Base-by-base conservation (phyloP, 2,113 vertebrate genomes). In the Gymnogyps californianus region DNA sequence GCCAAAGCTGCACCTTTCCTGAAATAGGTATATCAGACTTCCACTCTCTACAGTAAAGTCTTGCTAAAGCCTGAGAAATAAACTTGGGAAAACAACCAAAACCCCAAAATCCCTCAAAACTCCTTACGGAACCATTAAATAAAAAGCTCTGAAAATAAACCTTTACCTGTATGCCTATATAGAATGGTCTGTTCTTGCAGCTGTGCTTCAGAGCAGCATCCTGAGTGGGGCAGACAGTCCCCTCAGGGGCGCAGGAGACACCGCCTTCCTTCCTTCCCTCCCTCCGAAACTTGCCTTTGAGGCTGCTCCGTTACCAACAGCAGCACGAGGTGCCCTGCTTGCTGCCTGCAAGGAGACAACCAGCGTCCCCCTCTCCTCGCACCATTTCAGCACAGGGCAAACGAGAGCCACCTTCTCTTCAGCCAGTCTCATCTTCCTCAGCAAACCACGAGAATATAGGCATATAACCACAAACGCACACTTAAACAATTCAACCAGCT, bases 161-260 rank as follows among this genome's bases (percentile, higher is more conserved):
- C 5, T 32, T 51, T 36, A 51, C 47, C 72, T 62, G 19, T 32
- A 25, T 6, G 9, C 32, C 13, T 22, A 6, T 5, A 11, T 11
- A 44, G 32, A 54, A 6, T 1, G 3, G 3, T 3, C 24, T 17
- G 31, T 13, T 17, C 24, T 40, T 15, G 6, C 38, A 47, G 44
- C 57, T 4, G 4, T 11, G 5, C 31, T 21, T 17, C 34, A 6
- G 26, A 40, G 17, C 42, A 5, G 20, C 4, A 2, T 2, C 42
- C 69, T 1, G 2, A 5, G 9, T 0, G 2, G 7, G 10, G 28
- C 17, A 14, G 6, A 0, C 7, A 10, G 18, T 1, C 5, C 34
- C 28, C 47, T 20, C 10, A 26, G 13, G 31, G 10, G 3, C 4
- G 3, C 28, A 2, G 16, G 2, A 13, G 24, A 5, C 21, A 10